phyloP scores from a whole-genome alignment of 2,888 invertebrate genomes.

The Chamaedrilus cognettii region DNA sequence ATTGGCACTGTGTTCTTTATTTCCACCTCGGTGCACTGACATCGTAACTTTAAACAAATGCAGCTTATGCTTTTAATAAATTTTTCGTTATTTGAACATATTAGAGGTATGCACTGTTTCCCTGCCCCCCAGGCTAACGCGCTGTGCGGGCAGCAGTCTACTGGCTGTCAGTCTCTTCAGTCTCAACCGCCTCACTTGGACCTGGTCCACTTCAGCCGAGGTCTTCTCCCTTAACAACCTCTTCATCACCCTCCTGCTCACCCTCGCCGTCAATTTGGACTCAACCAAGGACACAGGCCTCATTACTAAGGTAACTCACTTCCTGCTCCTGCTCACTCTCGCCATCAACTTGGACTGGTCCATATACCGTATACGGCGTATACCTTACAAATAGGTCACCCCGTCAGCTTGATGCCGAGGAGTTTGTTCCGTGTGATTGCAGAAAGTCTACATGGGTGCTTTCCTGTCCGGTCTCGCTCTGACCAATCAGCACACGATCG shows the following conservation, averaged over 20 bases:
- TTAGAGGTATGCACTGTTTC: too few relatives aligned
- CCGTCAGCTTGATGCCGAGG: too few relatives aligned
- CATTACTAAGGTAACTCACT: slow-evolving; percentile 17
- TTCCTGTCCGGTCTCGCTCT: slow-evolving; percentile 52
- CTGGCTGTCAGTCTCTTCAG: slow-evolving; percentile 46
- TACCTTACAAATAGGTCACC: too few relatives aligned
- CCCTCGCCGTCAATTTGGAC: slow-evolving; percentile 43
- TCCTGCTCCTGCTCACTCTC: slow-evolving; percentile 43
- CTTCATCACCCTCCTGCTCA: slow-evolving; percentile 45
- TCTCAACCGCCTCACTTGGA: slow-evolving; percentile 51
- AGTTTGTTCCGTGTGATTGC: too few relatives aligned
- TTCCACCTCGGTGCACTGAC: too few relatives aligned
- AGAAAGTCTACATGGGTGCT: slow-evolving; percentile 46
- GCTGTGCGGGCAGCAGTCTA: slow-evolving; percentile 39
- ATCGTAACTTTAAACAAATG: too few relatives aligned
- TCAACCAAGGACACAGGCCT: slow-evolving; percentile 6
- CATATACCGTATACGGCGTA: too few relatives aligned
- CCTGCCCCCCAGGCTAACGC: too few relatives aligned
- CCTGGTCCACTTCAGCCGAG: slow-evolving; percentile 52
- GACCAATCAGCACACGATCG: slow-evolving; percentile 56
- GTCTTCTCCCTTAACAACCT: slow-evolving; percentile 57
- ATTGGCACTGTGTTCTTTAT: too few relatives aligned
- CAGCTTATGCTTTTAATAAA: too few relatives aligned
- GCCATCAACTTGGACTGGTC: slow-evolving; percentile 41
- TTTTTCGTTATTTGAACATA: too few relatives aligned